Conservation (phyloP, 1,140 invertebrate species). For the Periplaneta americana region DNA sequence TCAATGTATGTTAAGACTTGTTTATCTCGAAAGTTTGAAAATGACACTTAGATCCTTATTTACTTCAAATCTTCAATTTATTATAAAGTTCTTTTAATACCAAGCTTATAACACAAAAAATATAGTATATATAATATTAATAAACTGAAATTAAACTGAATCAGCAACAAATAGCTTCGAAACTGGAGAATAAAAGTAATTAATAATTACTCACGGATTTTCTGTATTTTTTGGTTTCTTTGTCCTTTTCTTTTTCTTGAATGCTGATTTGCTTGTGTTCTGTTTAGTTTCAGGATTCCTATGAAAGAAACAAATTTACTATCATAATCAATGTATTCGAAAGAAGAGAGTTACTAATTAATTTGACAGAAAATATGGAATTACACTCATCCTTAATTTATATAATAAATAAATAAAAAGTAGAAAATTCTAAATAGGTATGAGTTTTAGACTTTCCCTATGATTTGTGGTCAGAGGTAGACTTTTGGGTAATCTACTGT, state of each 20-base stretch:
- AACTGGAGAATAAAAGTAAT: neutral
- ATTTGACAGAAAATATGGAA: neutral
- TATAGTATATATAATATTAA: neutral
- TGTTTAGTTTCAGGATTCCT: neutral
- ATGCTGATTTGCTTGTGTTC: neutral
- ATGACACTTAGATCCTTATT: neutral
- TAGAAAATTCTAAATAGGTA: too few relatives aligned
- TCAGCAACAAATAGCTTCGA: neutral
- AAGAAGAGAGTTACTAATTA: neutral
- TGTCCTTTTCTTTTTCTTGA: neutral
- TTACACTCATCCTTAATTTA: neutral
- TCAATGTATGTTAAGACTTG: too few relatives aligned
- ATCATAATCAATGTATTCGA: neutral
- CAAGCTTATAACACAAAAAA: neutral
- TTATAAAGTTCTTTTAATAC: neutral
- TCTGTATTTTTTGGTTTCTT: neutral
- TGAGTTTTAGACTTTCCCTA: too few relatives aligned
- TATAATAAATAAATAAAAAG: too few relatives aligned
- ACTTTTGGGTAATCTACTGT: too few relatives aligned
- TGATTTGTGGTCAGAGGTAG: too few relatives aligned
- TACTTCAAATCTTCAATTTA: neutral
- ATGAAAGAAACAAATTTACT: neutral
- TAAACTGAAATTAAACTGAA: neutral
- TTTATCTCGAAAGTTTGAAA: neutral
- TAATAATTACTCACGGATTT: neutral